phyloP scores from a whole-genome alignment of 2,797 vertebrate species.

The Phylloscopus collybita region DNA sequence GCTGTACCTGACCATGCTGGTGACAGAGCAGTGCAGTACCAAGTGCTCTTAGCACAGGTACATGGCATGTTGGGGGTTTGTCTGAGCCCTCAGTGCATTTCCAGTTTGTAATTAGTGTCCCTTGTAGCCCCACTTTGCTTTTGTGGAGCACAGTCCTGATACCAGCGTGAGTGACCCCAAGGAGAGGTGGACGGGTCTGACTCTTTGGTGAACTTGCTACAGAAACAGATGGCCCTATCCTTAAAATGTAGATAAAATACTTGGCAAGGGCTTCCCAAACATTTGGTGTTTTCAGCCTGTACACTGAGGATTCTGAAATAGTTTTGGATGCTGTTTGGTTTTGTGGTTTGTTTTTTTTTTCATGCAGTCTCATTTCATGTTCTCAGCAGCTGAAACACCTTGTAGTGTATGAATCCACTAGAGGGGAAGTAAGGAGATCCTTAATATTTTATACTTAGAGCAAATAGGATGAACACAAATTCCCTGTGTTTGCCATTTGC shows the following conservation, averaged over 20 bases:
- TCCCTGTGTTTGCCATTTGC: slow-evolving; percentile 25
- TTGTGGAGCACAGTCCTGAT: background rate
- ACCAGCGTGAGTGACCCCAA: background rate
- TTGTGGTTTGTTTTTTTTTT: background rate
- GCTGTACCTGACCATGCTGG: background rate
- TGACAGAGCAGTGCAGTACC: background rate
- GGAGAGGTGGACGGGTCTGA: background rate
- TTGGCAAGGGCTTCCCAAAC: background rate
- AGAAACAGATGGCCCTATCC: background rate
- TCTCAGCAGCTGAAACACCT: background rate
- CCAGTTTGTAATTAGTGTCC: background rate
- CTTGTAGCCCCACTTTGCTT: background rate
- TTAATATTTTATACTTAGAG: slow-evolving; percentile 11
- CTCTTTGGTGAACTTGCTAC: background rate
- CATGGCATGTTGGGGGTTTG: accelerated
- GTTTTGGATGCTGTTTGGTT: background rate
- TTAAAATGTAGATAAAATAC: background rate
- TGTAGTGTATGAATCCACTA: background rate
- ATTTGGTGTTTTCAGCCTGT: background rate
- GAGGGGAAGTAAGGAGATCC: slow-evolving; percentile 3
- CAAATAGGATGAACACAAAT: slow-evolving; percentile 15
- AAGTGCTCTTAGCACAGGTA: background rate
- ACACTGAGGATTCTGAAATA: background rate
- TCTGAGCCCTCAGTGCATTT: background rate
- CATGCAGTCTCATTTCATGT: background rate